These are phyloP conservation scores for Tonatia bakeri DNA, from an alignment of 2,113 vertebrate genomes.

Conservation along the genomic window DNA sequence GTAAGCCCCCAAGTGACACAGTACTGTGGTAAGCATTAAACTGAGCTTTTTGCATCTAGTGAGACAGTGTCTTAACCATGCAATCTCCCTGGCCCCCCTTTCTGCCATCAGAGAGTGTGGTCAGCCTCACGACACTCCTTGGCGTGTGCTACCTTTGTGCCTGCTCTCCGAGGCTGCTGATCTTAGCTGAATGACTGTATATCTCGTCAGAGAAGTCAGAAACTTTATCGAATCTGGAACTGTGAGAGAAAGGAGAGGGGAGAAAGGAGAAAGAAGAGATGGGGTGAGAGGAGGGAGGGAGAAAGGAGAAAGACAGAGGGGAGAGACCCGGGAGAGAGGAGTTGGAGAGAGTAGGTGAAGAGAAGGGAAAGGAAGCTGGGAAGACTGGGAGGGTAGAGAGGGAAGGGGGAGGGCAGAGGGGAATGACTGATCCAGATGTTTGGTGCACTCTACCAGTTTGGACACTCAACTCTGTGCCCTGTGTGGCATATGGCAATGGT, in stretches of 20 bases:
- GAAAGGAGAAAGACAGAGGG: neutral
- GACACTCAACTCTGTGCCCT: neutral
- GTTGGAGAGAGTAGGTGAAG: fast-evolving
- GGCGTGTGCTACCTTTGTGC: fast-evolving
- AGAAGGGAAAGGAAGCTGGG: neutral
- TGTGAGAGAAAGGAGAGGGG: neutral
- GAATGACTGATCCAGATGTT: too few species aligned
- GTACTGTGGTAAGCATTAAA: neutral
- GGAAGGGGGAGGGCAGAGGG: neutral
- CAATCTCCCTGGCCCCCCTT: neutral
- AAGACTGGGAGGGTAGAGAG: neutral
- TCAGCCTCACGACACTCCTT: neutral
- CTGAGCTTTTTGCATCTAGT: neutral
- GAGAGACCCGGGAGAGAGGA: neutral
- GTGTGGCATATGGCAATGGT: fast-evolving
- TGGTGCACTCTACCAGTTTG: neutral
- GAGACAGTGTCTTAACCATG: neutral
- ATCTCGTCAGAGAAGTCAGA: neutral
- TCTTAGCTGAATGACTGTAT: neutral
- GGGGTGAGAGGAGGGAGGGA: neutral
- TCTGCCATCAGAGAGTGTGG: neutral
- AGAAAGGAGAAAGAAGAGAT: neutral
- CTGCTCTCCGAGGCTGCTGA: neutral
- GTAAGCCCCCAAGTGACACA: neutral
- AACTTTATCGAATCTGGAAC: neutral